phyloP scores from a whole-genome alignment of 1,140 invertebrate genomes.

The Platyscapa corneri region DNA sequence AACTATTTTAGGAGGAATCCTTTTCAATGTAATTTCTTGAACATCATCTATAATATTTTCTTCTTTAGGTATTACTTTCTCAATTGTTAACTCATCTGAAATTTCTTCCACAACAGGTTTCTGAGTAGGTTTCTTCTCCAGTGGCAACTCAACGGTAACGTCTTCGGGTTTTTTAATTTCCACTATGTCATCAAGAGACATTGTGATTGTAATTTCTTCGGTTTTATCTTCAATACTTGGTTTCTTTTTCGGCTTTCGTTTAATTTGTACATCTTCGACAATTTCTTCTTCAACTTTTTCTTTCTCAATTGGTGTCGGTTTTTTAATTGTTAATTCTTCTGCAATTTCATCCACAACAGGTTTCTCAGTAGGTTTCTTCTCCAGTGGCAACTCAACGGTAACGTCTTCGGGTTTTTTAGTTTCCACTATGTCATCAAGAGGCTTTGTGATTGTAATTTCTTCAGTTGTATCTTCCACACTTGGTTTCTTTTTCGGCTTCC shows the following conservation, averaged over 20 bases:
- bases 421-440: slow-evolving; percentile 56
- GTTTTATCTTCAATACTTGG: slow-evolving; percentile 51
- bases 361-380: slow-evolving; percentile 69
- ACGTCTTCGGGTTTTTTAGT: slow-evolving; percentile 55
- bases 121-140: slow-evolving; percentile 60
- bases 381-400: slow-evolving; percentile 61
- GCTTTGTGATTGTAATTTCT: slow-evolving; percentile 54
- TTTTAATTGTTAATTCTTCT: too few relatives aligned
- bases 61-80: slow-evolving; percentile 62
- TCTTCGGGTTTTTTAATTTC: slow-evolving; percentile 55
- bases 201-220: slow-evolving; percentile 55
- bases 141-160: slow-evolving; percentile 52
- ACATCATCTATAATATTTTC: slow-evolving; percentile 55
- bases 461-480: slow-evolving; percentile 55
- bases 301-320: slow-evolving; percentile 46
- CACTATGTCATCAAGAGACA: slow-evolving; percentile 57
- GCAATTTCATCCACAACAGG: too few relatives aligned
- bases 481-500: slow-evolving; percentile 54
- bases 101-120: slow-evolving; percentile 51
- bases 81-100: slow-evolving; percentile 66
- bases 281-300: slow-evolving; percentile 69
- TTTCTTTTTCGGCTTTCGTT: slow-evolving; percentile 59
- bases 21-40: slow-evolving; percentile 71
- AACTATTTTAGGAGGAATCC: slow-evolving; percentile 67
- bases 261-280: slow-evolving; percentile 72